Evolutionary conservation across 2,797 vertebrate genomes (phyloP).

Genomic region (Enteromius argenteus): DNA sequence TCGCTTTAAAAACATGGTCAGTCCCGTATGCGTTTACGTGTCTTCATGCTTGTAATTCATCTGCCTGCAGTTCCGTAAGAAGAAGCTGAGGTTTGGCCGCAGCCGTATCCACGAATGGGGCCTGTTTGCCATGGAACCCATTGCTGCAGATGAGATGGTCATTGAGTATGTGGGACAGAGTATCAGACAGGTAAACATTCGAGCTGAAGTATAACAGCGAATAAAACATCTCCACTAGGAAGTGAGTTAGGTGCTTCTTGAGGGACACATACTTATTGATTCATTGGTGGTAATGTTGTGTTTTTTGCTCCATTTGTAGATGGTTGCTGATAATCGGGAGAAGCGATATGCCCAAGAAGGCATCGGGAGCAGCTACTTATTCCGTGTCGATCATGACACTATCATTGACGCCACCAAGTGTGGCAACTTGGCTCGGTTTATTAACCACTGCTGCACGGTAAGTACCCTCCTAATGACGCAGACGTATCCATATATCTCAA

Average conservation of each 20-base stretch:
- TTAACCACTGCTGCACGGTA: slow-evolving; percentile 96
- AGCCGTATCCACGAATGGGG: slow-evolving; percentile 95
- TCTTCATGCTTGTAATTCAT: neutral
- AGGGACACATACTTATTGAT: neutral
- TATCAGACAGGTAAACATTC: slow-evolving; percentile 86
- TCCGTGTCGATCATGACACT: slow-evolving; percentile 94
- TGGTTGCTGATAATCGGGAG: slow-evolving; percentile 95
- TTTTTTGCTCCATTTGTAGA: slow-evolving; percentile 70
- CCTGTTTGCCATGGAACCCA: slow-evolving; percentile 93
- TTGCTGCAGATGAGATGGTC: slow-evolving; percentile 95
- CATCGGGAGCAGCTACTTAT: slow-evolving; percentile 95
- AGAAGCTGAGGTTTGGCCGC: slow-evolving; percentile 91
- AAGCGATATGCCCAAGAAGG: slow-evolving; percentile 91
- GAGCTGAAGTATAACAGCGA: neutral
- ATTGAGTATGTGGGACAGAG: slow-evolving; percentile 95
- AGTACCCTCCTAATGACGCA: slow-evolving; percentile 61
- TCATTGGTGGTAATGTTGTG: neutral
- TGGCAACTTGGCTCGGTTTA: slow-evolving; percentile 91
- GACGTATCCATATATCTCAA: neutral
- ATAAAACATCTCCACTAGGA: neutral
- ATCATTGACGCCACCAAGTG: slow-evolving; percentile 95
- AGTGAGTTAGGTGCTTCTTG: neutral
- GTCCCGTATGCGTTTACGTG: neutral
- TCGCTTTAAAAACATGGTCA: neutral
- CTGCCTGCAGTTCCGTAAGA: slow-evolving; percentile 87